Percentiles rank a stretch among this genome's conserved stretches.
Conservation (phyloP, 2,797 vertebrate genomes). For the Myotis findleyi region DNA sequence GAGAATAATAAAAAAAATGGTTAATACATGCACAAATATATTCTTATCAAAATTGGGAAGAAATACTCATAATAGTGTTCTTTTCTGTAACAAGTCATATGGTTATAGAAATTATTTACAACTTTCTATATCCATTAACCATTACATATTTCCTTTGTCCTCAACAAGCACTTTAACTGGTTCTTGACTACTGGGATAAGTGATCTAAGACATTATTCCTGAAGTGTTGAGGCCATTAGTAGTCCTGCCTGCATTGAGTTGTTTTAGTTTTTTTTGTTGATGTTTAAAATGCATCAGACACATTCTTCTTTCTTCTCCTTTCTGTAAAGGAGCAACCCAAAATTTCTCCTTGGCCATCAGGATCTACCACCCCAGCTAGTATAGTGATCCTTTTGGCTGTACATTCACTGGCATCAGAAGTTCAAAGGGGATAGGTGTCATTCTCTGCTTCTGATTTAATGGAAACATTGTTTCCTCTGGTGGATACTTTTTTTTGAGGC, state of each 20-base stretch:
- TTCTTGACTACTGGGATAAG: neutral
- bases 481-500: neutral
- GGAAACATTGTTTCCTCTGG: neutral
- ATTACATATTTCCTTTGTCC: neutral
- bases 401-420: neutral
- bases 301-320: neutral
- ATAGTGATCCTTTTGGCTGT: neutral
- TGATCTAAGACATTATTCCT: neutral
- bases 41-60: neutral
- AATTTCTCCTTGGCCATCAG: neutral
- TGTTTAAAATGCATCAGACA: neutral
- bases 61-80: neutral
- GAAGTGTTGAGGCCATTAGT: neutral
- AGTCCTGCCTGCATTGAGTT: neutral
- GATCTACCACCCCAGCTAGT: neutral
- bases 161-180: neutral
- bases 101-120: neutral
- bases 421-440: neutral
- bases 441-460: neutral
- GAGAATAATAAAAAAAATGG: neutral
- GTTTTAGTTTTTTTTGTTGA: neutral
- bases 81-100: neutral
- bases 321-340: neutral
- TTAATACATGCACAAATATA: neutral
- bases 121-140: neutral